Conservation (phyloP, 2,888 invertebrate genomes). For the Drepanosiphum platanoidis region DNA sequence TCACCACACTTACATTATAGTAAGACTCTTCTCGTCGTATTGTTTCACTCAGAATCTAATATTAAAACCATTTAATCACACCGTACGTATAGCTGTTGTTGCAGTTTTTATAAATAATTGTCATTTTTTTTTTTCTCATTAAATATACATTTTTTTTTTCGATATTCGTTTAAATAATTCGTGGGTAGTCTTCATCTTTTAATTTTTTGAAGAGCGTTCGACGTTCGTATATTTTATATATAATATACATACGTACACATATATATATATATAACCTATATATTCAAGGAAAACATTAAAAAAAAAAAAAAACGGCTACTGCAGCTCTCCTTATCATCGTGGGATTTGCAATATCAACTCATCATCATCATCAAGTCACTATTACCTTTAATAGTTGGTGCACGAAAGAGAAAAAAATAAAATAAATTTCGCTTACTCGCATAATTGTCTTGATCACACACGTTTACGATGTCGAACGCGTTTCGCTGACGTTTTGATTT, state of each 20-base stretch:
- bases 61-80: too few species aligned
- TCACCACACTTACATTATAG: too few species aligned
- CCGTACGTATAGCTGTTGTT: too few species aligned
- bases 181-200: neutral
- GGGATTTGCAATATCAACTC: constrained; percentile 59
- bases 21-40: too few species aligned
- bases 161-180: neutral
- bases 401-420: neutral
- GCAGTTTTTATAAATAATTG: neutral
- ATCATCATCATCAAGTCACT: too few species aligned
- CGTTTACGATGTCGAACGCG: neutral
- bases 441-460: too few species aligned
- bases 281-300: neutral
- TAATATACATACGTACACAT: neutral
- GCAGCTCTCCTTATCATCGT: constrained; percentile 53
- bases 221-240: too few species aligned
- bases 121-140: neutral
- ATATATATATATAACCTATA: neutral
- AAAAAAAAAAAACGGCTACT: constrained; percentile 34
- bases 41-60: too few species aligned
- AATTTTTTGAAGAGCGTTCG: neutral
- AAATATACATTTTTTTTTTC: neutral
- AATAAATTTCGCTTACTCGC: constrained; percentile 21
- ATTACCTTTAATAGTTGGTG: neutral
- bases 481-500: constrained; percentile 28